phyloP scores from a whole-genome alignment of 2,113 vertebrate species.

The Pteropus alecto region DNA sequence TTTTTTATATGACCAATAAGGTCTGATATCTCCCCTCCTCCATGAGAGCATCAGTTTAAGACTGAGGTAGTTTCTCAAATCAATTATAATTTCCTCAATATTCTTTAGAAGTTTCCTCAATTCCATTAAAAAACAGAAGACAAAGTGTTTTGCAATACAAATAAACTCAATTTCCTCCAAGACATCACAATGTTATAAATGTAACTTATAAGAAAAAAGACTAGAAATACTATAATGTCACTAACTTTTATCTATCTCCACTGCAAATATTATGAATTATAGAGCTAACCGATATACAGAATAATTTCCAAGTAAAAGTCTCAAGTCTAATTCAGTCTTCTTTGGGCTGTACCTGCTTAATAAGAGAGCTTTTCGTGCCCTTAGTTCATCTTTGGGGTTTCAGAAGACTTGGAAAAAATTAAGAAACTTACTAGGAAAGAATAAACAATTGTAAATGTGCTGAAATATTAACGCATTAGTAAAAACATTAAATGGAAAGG shows the following conservation, averaged over 20 bases:
- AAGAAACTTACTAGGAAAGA: neutral
- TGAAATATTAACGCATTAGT: constrained; percentile 67
- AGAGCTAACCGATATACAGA: constrained; percentile 15
- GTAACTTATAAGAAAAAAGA: constrained; percentile 68
- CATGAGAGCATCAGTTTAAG: neutral
- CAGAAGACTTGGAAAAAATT: neutral
- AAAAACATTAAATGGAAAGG: constrained; percentile 42
- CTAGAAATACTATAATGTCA: constrained; percentile 41
- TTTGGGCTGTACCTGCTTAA: neutral
- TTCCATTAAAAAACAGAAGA: neutral
- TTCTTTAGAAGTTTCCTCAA: neutral
- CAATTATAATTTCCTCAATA: neutral
- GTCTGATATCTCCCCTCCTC: neutral
- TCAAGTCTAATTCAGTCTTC: neutral
- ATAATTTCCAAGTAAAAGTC: neutral
- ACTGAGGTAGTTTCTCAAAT: neutral
- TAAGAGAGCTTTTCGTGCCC: neutral
- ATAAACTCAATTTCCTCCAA: neutral
- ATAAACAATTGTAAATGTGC: constrained; percentile 23
- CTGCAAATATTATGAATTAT: neutral
- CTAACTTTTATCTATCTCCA: constrained; percentile 31
- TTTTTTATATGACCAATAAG: neutral
- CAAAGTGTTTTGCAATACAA: neutral
- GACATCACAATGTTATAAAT: constrained; percentile 39
- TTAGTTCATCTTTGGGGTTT: neutral